Evolutionary conservation across 2,113 vertebrate species (phyloP).

Genomic region (Pimephales promelas): DNA sequence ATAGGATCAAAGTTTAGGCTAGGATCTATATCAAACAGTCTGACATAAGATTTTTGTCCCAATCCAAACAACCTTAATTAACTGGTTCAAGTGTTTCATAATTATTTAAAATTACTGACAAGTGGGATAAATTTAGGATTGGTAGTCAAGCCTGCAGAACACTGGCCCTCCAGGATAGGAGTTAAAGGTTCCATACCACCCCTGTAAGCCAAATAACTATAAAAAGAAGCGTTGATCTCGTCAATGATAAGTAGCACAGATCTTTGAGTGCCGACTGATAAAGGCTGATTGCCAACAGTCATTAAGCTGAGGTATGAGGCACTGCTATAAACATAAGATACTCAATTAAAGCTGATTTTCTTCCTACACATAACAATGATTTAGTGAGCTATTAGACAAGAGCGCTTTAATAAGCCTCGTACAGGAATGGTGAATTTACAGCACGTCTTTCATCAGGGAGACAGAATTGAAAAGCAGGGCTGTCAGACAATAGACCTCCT

Average conservation of each 20-base stretch:
- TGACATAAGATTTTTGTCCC: not conserved
- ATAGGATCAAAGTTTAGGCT: not conserved
- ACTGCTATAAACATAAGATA: constrained; percentile 22
- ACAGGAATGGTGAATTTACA: not conserved
- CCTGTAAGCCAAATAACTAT: not conserved
- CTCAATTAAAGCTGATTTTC: constrained; percentile 24
- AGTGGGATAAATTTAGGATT: not conserved
- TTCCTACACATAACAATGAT: constrained; percentile 10
- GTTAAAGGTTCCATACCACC: not conserved
- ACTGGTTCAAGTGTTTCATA: too few species aligned
- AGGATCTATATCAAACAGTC: not conserved
- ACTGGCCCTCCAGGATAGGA: not conserved
- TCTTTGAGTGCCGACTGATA: not conserved
- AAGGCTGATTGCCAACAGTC: not conserved
- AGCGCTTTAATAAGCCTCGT: not conserved
- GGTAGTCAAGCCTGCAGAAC: not conserved
- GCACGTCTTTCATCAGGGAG: constrained; percentile 3
- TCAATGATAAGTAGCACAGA: not conserved
- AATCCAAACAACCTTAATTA: too few species aligned
- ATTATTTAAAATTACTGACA: not conserved
- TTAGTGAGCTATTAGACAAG: constrained; percentile 10
- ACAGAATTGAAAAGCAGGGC: constrained; percentile 7
- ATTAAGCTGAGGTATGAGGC: constrained; percentile 14
- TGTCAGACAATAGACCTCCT: not conserved
- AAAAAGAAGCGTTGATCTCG: not conserved